Percentiles rank a stretch among this genome's conserved stretches.
Evolutionary conservation across 2,888 invertebrate species (phyloP).

Genomic region (Theretra japonica): DNA sequence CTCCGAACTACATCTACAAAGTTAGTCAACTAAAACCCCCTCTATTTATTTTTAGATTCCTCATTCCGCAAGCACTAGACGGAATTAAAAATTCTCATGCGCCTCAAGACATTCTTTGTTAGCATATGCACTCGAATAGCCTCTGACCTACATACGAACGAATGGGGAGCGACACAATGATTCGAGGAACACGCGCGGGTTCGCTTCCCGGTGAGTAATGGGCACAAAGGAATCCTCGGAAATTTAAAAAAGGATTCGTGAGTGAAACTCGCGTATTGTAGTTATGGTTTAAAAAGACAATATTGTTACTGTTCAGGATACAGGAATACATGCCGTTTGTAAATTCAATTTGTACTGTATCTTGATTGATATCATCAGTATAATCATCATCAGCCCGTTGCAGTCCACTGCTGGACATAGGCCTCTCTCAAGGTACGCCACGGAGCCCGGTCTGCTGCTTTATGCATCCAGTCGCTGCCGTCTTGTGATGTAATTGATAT

Average conservation of each 20-base stretch:
- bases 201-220: constrained; percentile 25
- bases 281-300: not conserved
- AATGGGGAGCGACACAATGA: constrained; percentile 4
- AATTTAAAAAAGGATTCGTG: constrained; percentile 10
- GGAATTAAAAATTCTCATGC: not conserved
- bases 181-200: not conserved
- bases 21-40: not conserved
- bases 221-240: constrained; percentile 6
- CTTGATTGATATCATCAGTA: no score
- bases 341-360: no score
- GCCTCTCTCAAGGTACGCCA: no score
- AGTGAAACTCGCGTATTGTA: not conserved
- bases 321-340: no score
- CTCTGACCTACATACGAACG: constrained; percentile 18
- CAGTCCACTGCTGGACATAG: no score
- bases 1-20: no score
- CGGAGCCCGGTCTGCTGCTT: no score
- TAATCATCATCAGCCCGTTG: no score
- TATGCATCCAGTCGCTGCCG: no score
- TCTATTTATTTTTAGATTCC: not conserved
- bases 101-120: constrained; percentile 16
- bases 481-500: no score
- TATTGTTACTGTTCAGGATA: no score
- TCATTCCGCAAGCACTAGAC: constrained; percentile 7
- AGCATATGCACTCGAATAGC: constrained; percentile 12